A percentile compares a stretch with the other conserved stretches of the same genome.
These are phyloP conservation scores for Cremastinae sp. DNA, from an alignment of 2,888 invertebrate genomes.

Conservation along the genomic window DNA sequence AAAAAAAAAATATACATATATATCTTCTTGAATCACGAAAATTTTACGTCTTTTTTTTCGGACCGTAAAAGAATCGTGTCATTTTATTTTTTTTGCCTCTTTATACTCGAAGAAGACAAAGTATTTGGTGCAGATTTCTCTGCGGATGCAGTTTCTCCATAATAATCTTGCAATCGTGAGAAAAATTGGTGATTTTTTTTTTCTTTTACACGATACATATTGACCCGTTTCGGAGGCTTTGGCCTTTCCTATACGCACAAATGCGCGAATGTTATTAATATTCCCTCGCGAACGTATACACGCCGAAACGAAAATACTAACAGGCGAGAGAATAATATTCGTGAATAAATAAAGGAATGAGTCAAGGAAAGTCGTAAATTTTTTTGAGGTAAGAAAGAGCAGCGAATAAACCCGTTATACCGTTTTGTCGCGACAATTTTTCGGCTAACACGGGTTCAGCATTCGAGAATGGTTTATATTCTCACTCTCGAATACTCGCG, in stretches of 20 bases:
- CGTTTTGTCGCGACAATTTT: slow-evolving; percentile 33
- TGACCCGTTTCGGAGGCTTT: slow-evolving; percentile 30
- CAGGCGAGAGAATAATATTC: slow-evolving; percentile 4
- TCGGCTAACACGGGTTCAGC: slow-evolving; percentile 14
- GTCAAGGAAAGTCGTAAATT: slow-evolving; percentile 29
- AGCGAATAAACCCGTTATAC: slow-evolving; percentile 33
- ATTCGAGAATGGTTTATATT: slow-evolving; percentile 24
- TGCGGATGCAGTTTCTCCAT: neutral
- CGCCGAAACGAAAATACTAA: too few species aligned
- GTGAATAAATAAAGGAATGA: slow-evolving; percentile 11
- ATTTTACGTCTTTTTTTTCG: neutral
- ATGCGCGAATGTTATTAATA: slow-evolving; percentile 4
- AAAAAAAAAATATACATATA: too few species aligned
- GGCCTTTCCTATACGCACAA: neutral
- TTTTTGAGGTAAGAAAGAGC: slow-evolving; percentile 17
- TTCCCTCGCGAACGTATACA: neutral
- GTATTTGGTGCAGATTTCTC: neutral
- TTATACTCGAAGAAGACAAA: too few species aligned
- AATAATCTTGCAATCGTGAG: neutral
- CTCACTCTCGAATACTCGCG: slow-evolving; percentile 24
- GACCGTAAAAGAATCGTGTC: neutral
- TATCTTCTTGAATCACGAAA: too few species aligned
- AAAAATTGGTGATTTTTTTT: slow-evolving; percentile 3
- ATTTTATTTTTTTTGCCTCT: neutral
- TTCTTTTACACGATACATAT: slow-evolving; percentile 11